Conservation (phyloP, 2,113 vertebrate genomes). For the Hemibagrus wyckioides region DNA sequence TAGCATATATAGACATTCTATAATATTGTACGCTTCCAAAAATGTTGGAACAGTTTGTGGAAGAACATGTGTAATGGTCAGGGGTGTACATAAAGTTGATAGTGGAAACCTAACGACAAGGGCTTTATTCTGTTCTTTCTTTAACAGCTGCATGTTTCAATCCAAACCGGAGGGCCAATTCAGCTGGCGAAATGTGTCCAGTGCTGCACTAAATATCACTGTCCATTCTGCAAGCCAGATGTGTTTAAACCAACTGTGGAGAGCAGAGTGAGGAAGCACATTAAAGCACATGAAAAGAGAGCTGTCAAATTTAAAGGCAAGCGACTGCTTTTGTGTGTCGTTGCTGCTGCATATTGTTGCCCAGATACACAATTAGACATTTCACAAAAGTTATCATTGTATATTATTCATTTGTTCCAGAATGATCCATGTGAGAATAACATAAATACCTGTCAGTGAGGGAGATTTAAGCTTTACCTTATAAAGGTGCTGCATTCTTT, state of each 20-base stretch:
- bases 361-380: background rate
- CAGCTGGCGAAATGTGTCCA: background rate
- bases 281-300: slow-evolving; percentile 14
- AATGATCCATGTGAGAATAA: background rate
- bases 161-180: background rate
- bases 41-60: too few relatives aligned
- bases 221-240: slow-evolving; percentile 17
- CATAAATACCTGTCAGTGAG: background rate
- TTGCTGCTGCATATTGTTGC: background rate
- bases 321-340: background rate
- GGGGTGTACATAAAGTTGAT: too few relatives aligned
- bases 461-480: background rate
- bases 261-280: slow-evolving; percentile 10
- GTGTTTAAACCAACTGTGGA: background rate
- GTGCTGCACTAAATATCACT: slow-evolving; percentile 26
- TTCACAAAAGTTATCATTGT: background rate
- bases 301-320: slow-evolving; percentile 1
- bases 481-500: too few relatives aligned
- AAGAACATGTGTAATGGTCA: too few relatives aligned
- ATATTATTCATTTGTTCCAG: background rate
- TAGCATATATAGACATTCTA: too few relatives aligned
- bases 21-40: too few relatives aligned
- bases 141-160: background rate
- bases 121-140: background rate
- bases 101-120: too few relatives aligned